Evolutionary conservation across 2,113 vertebrate species (phyloP), one percentile per base, ranked within the genome.

Genomic region (Eulemur rufifrons): DNA sequence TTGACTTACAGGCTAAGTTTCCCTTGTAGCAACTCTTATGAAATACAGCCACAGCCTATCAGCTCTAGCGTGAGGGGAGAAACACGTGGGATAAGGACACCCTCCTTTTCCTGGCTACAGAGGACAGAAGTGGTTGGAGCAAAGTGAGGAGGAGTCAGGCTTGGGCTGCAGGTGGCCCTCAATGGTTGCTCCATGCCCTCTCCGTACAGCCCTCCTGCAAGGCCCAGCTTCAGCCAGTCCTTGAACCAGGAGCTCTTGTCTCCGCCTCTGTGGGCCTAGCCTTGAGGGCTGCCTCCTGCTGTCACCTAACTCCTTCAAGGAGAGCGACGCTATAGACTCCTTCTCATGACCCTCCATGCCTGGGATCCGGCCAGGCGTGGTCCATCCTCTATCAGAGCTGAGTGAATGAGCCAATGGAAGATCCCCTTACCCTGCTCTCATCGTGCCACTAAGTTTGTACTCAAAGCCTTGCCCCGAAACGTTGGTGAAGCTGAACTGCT

Each of bases 21-120:
- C 85, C 95, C 87, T 96, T 95, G 88, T 81, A 94, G 45, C 94
- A 98, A 98, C 74, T 97, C 82, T 91, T 71, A 82, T 97, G 96
- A 98, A 97, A 97, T 95, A 96, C 32, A 96, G 86, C 83, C 47
- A 52, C 80, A 50, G 12, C 78, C 97, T 96, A 52, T 81, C 69
- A 76, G 64, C 86, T 77, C 50, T 78, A 97, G 83, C 78, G 89
- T 68, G 45, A 14, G 15, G 34, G 63, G 39, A 92, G 95, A 91
- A 86, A 27, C 74, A 23, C 29, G 23, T 0, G 23, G 39, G 73
- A 25, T 39, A 42, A 52, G 91, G 47, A 96, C 89, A 34, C 54
- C 64, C 54, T 78, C 85, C 2, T 8, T 0, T 71, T 10, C 42
- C 64, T 42, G 81, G 47, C 59, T 56, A 0, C 23, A 13, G 85